These are phyloP conservation scores for Brachyptera risi DNA, from an alignment of 2,888 invertebrate species.

Conservation along the genomic window DNA sequence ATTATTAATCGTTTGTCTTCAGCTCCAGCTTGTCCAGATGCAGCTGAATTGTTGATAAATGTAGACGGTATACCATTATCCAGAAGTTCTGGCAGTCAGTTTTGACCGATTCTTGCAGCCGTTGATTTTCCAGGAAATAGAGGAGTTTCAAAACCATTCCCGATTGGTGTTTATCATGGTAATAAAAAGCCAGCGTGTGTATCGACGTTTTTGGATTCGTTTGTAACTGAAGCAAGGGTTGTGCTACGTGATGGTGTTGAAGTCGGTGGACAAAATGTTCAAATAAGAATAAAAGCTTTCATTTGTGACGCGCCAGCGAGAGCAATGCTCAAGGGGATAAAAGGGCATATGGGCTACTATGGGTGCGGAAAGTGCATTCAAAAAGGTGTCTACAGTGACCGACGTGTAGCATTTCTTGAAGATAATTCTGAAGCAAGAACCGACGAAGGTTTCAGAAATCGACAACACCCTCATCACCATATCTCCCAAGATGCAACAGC, in stretches of 20 bases:
- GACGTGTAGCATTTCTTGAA: conserved; percentile 28
- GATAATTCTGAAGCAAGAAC: conserved; percentile 18
- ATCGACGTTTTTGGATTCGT: no score
- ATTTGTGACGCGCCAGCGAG: conserved; percentile 30
- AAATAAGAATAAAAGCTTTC: conserved; percentile 15
- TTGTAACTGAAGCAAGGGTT: conserved; percentile 20
- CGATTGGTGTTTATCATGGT: neutral
- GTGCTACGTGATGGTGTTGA: conserved; percentile 11
- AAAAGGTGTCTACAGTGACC: conserved; percentile 16
- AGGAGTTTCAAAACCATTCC: no score
- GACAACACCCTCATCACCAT: conserved; percentile 13
- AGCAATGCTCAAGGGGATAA: conserved; percentile 23
- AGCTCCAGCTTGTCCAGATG: no score
- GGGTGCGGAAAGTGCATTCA: conserved; percentile 27
- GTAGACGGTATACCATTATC: neutral
- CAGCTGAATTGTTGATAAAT: no score
- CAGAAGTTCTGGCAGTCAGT: neutral
- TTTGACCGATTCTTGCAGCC: conserved; percentile 8
- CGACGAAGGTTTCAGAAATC: conserved; percentile 28
- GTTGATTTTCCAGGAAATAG: no score
- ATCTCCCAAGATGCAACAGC: conserved; percentile 20
- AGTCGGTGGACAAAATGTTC: neutral
- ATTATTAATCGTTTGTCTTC: no score
- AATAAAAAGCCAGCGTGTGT: no score
- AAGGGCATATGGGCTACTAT: conserved; percentile 24